Evolutionary conservation across 2,113 vertebrate species (phyloP).

Genomic region (Gila orcuttii): DNA sequence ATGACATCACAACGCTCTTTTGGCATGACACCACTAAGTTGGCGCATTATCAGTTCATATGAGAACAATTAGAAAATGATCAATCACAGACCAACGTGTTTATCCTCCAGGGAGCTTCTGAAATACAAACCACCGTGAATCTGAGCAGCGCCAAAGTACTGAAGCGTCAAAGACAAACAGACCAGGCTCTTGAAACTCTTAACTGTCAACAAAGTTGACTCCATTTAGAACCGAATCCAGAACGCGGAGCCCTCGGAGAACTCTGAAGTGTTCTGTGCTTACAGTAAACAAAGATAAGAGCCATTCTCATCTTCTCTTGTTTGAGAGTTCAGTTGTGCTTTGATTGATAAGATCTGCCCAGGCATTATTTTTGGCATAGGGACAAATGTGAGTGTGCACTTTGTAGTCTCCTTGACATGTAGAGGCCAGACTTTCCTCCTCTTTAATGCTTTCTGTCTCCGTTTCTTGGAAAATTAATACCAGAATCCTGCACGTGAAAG

Average conservation of each 20-base stretch:
- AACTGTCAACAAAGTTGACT: constrained; percentile 31
- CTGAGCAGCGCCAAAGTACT: constrained; percentile 10
- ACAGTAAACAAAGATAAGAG: constrained; percentile 43
- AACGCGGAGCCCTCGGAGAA: background rate
- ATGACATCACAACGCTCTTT: background rate
- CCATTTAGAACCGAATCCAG: background rate
- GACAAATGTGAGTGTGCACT: constrained; percentile 29
- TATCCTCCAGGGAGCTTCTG: constrained; percentile 37
- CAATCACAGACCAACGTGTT: constrained; percentile 25
- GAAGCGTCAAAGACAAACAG: constrained; percentile 37
- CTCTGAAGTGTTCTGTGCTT: background rate
- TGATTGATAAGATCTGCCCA: constrained; percentile 49
- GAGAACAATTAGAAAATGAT: constrained; percentile 18
- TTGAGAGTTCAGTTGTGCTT: constrained; percentile 30
- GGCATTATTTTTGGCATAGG: constrained; percentile 38
- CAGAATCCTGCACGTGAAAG: constrained; percentile 20
- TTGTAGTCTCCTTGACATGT: constrained; percentile 28
- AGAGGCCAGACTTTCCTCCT: background rate
- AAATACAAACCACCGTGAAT: constrained; percentile 49
- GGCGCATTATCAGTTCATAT: background rate
- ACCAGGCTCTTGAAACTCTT: constrained; percentile 39
- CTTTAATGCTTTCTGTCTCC: background rate
- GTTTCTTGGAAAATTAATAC: constrained; percentile 19
- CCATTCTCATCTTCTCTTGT: constrained; percentile 21
- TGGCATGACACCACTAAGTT: background rate